Evolutionary conservation across 2,797 vertebrate species (phyloP), one percentile per base, ranked within the genome.

Genomic region (Antrozous pallidus): DNA sequence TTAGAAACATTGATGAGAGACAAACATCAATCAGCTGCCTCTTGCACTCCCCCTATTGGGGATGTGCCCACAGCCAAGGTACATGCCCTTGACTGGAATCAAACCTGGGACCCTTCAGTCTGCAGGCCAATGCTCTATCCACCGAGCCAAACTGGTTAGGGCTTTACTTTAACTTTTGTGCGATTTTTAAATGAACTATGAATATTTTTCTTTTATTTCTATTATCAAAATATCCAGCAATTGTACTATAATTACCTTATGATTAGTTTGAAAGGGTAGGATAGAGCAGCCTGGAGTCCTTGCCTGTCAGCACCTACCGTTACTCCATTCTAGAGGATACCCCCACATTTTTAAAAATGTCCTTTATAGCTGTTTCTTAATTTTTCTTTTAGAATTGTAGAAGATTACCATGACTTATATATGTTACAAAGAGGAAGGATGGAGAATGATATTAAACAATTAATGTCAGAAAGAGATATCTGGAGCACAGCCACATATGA

Each of bases 321-420:
- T n/a, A n/a, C n/a, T n/a, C n/a, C n/a, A n/a, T n/a, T n/a, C n/a
- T n/a, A n/a, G n/a, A n/a, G n/a, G n/a, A n/a, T n/a, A n/a, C n/a
- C n/a, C n/a, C n/a, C n/a, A n/a, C n/a, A n/a, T n/a, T n/a, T n/a
- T n/a, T n/a, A n/a, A 77, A 42, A 33, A 42, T 51, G 5, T 88
- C 8, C 38, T 38, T 38, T 63, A 38, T 75, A 54, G 31, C 18
- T 84, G 12, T 73, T 79, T 94, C 42, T 81, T 65, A 73, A 40
- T 94, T 81, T 89, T 92, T 92, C 92, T 96, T 92, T 95, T 79
- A 99, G 99, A 91, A 97, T 99, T 97, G 98, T 99, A 85, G 98
- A 98, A 96, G 98, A 98, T 91, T 99, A 99, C 96, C 98, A 98
- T 22, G 97, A 98, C 31, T 98, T 99, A 65, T 99, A 99, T 17